Conservation (phyloP, 2,113 vertebrate genomes). For the Sterrhoptilus dennistouni region DNA sequence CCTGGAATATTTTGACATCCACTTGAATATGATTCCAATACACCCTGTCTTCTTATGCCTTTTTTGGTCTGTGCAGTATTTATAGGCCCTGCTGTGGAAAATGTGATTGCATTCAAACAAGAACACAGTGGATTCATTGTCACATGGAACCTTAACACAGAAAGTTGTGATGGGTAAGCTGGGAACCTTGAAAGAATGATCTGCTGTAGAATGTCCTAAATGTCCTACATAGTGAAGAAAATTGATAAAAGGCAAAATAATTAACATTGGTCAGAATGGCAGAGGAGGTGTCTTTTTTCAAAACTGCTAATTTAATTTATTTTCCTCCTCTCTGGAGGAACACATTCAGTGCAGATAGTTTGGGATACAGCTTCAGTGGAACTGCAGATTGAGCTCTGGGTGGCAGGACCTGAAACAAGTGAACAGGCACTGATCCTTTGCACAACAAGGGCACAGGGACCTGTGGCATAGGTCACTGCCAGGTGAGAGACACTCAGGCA, state of each 20-base stretch:
- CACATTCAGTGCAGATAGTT: too few species aligned
- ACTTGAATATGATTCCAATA: background rate
- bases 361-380: background rate
- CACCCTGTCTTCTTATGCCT: background rate
- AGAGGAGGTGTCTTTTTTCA: background rate
- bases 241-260: background rate
- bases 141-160: background rate
- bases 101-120: background rate
- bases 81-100: background rate
- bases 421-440: background rate
- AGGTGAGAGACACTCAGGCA: background rate
- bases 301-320: background rate
- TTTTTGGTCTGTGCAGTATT: background rate
- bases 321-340: background rate
- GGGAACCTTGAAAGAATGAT: background rate
- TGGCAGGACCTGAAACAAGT: background rate
- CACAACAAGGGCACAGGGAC: fast-evolving
- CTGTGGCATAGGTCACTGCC: background rate
- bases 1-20: background rate
- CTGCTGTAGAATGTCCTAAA: background rate
- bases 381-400: background rate
- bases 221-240: background rate
- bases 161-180: background rate
- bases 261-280: background rate
- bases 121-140: background rate